A percentile compares a stretch with the other conserved stretches of the same genome.
These are phyloP conservation scores for Resseliella maxima DNA, from an alignment of 2,888 invertebrate genomes.

Conservation along the genomic window DNA sequence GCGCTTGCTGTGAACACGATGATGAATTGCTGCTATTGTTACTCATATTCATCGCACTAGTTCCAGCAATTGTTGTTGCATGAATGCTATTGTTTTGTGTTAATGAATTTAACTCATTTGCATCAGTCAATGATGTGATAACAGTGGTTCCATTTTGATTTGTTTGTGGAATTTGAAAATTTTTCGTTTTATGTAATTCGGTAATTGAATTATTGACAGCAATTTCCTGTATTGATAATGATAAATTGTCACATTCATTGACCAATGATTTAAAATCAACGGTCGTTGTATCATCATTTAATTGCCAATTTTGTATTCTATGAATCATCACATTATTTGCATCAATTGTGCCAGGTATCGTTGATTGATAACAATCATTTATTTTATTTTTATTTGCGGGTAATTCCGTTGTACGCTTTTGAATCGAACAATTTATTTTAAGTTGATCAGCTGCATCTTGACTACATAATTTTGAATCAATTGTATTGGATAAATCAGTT, in stretches of 20 bases:
- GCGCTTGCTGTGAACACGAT: constrained; percentile 84
- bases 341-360: background rate
- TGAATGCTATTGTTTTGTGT: constrained; percentile 61
- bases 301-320: constrained; percentile 53
- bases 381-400: background rate
- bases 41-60: constrained; percentile 60
- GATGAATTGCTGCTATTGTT: constrained; percentile 61
- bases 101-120: constrained; percentile 63
- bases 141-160: constrained; percentile 55
- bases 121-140: constrained; percentile 59
- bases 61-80: background rate
- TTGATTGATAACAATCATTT: background rate
- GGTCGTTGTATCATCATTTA: constrained; percentile 11
- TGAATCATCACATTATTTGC: constrained; percentile 51
- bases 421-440: background rate
- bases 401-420: background rate
- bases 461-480: background rate
- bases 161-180: constrained; percentile 67
- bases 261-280: constrained; percentile 56
- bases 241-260: constrained; percentile 36
- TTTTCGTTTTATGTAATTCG: constrained; percentile 59
- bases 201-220: background rate
- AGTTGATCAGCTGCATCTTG: background rate
- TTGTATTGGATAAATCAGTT: background rate
- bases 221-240: background rate